Evolutionary conservation across 2,113 vertebrate species (phyloP), one percentile per base, ranked within the genome.

Genomic region (Balaenoptera acutorostrata): DNA sequence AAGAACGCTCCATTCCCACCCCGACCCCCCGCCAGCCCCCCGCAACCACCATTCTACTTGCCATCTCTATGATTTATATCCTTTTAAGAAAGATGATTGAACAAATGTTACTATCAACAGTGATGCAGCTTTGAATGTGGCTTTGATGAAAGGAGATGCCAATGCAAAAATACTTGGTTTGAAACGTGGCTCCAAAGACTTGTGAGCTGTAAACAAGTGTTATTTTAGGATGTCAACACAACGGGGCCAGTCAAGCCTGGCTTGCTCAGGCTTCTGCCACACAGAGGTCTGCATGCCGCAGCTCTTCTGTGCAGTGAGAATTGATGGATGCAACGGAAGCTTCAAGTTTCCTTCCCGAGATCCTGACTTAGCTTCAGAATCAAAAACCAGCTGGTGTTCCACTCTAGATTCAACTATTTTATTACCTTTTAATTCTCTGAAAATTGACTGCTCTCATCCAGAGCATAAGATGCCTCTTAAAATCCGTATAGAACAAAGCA

Each of bases 371-470:
- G 61, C n/a, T 69, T 49, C 63, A 77, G 82, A 92, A 77, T 57
- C 49, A 83, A 93, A 89, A 29, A 59, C 11, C 33, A 84, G 41
- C 63, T 49, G 33, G 59, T 61, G 18, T 12, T 84, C 33, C 83
- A 84, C 20, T 61, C 89, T 31, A 69, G 68, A 72, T 55, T 57
- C 63, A 55, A 92, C 49, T 71, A 36, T 57, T 92, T 75, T 64
- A 77, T 39, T 77, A 71, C 29, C 13, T 82, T 81, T 83, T 44
- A 83, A 69, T 69, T 83, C 15, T 88, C 8, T 44, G 49, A 77
- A 92, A 88, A 88, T 68, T 59, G 89, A 69, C 64, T 74, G 18
- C 69, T 84, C 49, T 63, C 41, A 49, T 12, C 21, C 33, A 93
- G 49, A 18, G 25, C 17, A 36, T 49, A 74, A 57, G 6, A 59